Base-by-base conservation (phyloP, 2,888 invertebrate genomes). In the Epirrhoe alternata region DNA sequence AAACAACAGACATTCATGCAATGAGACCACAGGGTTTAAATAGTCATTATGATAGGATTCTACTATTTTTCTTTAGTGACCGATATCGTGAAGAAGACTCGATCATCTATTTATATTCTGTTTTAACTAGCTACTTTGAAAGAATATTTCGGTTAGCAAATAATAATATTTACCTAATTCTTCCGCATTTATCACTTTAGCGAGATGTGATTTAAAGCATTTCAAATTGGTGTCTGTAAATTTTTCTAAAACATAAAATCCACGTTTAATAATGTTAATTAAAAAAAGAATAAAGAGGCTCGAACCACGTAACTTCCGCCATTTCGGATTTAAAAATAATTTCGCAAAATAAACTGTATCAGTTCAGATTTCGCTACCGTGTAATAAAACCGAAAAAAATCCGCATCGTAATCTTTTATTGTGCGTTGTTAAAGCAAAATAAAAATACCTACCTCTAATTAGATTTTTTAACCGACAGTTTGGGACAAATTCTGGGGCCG, bases 401-500 rank as follows among this genome's bases (percentile, higher is more conserved):
- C 65, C 70, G 58, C 49, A 35, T 64, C 69, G 70, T 69, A 67
- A 68, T 14, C 67, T 68, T 74, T 73, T 74, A 73, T 72, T 69
- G 72, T 61, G 52, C 68, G 64, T 67, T 72, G 71, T 73, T 73
- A 73, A 72, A 66, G 61, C 70, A 76, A 74, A 76, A 68, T 72
- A 74, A 74, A 76, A 67, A 61, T 63, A 56, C 63, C 72, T 61
- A 56, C 66, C 72, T 77, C 80, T 82, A 82, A 82, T 82, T 82
- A 82, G 80, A 78, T 71, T 74, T 71, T 74, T 78, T 81, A 74
- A 80, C 79, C 77, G 77, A 70, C 71, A 73, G 71, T 76, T 76
- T 74, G 73, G 71, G 71, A 81, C 81, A 81, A 81, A 81, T 81
- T 79, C 81, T 77, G 74, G 53, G 58, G 61, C 77, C 79, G 74